Evolutionary conservation across 2,113 vertebrate genomes (phyloP).

Genomic region (Leuciscus idus): DNA sequence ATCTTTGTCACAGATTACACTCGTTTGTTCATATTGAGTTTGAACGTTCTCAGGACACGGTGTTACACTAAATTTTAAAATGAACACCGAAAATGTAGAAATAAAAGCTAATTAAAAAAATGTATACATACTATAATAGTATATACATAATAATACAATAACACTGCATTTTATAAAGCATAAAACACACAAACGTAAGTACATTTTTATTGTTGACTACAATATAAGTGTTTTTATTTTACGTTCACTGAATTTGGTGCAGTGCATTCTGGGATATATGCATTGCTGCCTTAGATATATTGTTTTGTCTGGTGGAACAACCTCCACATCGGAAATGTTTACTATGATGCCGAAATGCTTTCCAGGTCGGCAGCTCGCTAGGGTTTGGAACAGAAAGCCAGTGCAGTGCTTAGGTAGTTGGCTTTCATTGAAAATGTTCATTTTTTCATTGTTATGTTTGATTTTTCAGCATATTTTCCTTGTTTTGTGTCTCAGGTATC

Average conservation of each 20-base stretch:
- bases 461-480: neutral
- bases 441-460: neutral
- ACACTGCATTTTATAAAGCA: neutral
- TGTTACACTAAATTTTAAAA: no score
- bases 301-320: neutral
- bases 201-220: neutral
- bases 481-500: constrained; percentile 77
- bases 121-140: neutral
- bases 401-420: neutral
- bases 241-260: neutral
- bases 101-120: neutral
- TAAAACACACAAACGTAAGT: neutral
- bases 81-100: no score
- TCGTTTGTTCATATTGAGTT: no score
- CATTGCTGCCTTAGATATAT: neutral
- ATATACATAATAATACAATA: neutral
- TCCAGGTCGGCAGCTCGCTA: neutral
- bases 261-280: neutral
- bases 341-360: neutral
- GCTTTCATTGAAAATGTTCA: neutral
- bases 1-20: no score
- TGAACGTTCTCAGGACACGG: no score
- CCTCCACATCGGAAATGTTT: neutral
- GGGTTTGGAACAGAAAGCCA: neutral
- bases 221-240: neutral